Base-by-base conservation (phyloP, 1,140 invertebrate species). In the Ceratosolen fusciceps region DNA sequence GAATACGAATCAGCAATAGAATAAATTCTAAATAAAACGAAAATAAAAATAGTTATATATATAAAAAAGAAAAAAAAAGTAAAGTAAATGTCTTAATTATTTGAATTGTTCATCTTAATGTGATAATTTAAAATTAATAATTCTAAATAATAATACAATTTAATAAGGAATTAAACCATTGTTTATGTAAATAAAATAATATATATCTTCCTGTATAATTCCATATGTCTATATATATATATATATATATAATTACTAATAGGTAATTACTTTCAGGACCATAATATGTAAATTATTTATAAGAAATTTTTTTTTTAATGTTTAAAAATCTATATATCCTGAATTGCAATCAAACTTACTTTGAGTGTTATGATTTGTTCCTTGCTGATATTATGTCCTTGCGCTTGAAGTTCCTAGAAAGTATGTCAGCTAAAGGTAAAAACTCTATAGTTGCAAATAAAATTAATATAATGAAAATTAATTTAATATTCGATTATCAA, bases 331-430 rank as follows among this genome's bases (percentile, higher is more conserved):
- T 1, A 9, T 19, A 31, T 24, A 5, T 71, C 65, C 54, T 71
- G 37, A 60, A 47, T 9, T 62, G 56, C 19, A 47, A 16, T 83
- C 84, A 84, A 88, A 93, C 95, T 95, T 93, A 97, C 96, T 95
- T 96, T 96, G 83, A 97, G 92, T 89, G 95, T 95, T 87, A 96
- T 95, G 92, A 97, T 94, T 91, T 94, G 95, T 89, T 96, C 93
- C 90, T 95, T 93, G 86, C 95, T 95, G 90, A 96, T 94, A 93
- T 96, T 96, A 94, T 95, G 94, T 83, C 95, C 95, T 88, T 93
- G 93, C 90, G 95, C 95, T 93, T 96, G 95, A 90, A 96, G 94
- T 89, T 94, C 95, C 96, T 96, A 94, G 90, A 92, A 81, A 92
- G 85, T 89, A 88, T 85, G 88, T 88, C 85, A 90, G 90, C 89